These are phyloP conservation scores for Neria commutata DNA, from an alignment of 2,888 invertebrate genomes.

Conservation along the genomic window DNA sequence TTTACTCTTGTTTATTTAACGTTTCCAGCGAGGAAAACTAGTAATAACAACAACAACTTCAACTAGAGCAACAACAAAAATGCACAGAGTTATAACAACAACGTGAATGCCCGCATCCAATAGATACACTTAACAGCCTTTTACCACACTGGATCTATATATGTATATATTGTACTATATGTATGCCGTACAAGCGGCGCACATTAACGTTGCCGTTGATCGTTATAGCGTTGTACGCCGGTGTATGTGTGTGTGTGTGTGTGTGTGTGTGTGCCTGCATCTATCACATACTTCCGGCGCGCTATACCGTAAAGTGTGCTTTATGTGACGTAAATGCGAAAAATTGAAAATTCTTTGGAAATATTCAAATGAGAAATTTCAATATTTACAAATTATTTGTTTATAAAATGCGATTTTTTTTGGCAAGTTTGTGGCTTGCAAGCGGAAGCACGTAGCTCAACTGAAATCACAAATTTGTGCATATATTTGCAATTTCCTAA, in stretches of 20 bases:
- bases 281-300: neutral
- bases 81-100: neutral
- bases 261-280: neutral
- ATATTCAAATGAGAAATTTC: neutral
- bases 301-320: neutral
- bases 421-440: no score
- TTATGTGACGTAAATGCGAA: constrained; percentile 32
- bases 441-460: no score
- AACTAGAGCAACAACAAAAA: no score
- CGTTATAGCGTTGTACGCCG: neutral
- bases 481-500: no score
- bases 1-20: constrained; percentile 7
- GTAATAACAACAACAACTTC: neutral
- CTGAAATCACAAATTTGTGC: no score
- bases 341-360: neutral
- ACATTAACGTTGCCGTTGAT: neutral
- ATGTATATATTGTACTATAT: no score
- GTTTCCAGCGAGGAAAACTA: neutral
- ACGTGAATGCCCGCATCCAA: neutral
- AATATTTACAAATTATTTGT: neutral
- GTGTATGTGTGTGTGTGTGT: neutral
- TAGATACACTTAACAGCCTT: neutral
- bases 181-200: neutral
- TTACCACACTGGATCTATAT: neutral
- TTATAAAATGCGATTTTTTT: neutral